These are phyloP conservation scores for Branchellion lobata DNA, from an alignment of 2,888 invertebrate species.

Conservation along the genomic window DNA sequence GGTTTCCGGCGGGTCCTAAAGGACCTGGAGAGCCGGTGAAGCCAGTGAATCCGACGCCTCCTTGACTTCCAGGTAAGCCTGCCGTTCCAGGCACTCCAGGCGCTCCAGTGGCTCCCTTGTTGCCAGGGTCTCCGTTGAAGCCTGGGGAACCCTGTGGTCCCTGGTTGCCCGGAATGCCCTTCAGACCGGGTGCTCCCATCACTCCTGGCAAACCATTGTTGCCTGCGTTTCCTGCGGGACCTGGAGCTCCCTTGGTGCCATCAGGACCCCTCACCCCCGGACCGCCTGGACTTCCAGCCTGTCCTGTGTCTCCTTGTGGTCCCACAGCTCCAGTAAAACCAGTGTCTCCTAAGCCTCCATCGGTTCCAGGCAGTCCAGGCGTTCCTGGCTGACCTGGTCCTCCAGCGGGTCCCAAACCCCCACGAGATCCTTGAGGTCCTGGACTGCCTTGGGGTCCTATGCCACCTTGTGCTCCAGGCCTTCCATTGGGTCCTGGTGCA, in stretches of 20 bases:
- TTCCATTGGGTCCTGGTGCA: neutral
- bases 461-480: neutral
- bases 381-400: conserved; percentile 5
- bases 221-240: neutral
- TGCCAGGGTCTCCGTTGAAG: neutral
- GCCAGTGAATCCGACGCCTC: neutral
- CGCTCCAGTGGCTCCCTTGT: neutral
- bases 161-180: neutral
- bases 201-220: neutral
- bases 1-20: conserved; percentile 7
- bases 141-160: neutral
- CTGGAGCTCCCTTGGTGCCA: neutral
- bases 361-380: conserved; percentile 2
- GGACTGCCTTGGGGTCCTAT: neutral
- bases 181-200: neutral
- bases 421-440: conserved; percentile 5
- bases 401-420: conserved; percentile 4
- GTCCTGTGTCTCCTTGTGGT: neutral
- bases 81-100: conserved; percentile 4
- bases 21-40: neutral
- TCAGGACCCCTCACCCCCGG: neutral
- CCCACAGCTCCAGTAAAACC: neutral
- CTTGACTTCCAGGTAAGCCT: conserved; percentile 5
- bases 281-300: neutral
- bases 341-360: neutral